Conservation (phyloP, 2,113 vertebrate species). For the Hymenochirus boettgeri region DNA sequence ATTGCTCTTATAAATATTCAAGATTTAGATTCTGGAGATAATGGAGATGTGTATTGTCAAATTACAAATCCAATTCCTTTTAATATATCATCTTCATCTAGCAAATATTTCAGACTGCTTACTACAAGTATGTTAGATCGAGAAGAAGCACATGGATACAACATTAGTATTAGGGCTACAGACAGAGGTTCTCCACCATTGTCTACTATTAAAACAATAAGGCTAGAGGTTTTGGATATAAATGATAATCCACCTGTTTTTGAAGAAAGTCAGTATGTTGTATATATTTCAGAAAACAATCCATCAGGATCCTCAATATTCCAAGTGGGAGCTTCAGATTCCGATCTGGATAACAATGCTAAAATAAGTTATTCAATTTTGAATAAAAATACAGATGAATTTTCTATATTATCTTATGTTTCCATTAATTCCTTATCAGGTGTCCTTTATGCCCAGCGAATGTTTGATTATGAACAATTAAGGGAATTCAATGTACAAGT, state of each 20-base stretch:
- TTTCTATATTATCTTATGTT: conserved; percentile 62
- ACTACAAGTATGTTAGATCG: conserved; percentile 57
- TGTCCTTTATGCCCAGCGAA: conserved; percentile 64
- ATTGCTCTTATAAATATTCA: conserved; percentile 64
- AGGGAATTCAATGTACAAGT: conserved; percentile 26
- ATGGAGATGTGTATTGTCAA: conserved; percentile 60
- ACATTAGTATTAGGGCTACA: conserved; percentile 51
- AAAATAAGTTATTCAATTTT: conserved; percentile 72
- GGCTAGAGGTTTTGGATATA: conserved; percentile 66
- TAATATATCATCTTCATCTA: conserved; percentile 50
- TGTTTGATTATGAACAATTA: conserved; percentile 44
- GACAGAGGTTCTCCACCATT: conserved; percentile 52
- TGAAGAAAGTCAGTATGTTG: conserved; percentile 61
- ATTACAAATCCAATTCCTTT: conserved; percentile 55
- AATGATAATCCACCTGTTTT: conserved; percentile 78
- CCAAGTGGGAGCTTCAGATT: conserved; percentile 68
- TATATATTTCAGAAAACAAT: conserved; percentile 76
- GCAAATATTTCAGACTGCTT: conserved; percentile 63
- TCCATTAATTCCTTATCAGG: conserved; percentile 82
- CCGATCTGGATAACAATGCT: conserved; percentile 73
- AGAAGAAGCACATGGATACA: conserved; percentile 49
- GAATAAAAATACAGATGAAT: conserved; percentile 58
- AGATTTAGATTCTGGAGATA: conserved; percentile 65
- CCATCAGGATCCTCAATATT: conserved; percentile 66
- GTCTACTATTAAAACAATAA: conserved; percentile 62